Conservation (phyloP, 2,888 invertebrate species). For the Cheilosia scutellata region DNA sequence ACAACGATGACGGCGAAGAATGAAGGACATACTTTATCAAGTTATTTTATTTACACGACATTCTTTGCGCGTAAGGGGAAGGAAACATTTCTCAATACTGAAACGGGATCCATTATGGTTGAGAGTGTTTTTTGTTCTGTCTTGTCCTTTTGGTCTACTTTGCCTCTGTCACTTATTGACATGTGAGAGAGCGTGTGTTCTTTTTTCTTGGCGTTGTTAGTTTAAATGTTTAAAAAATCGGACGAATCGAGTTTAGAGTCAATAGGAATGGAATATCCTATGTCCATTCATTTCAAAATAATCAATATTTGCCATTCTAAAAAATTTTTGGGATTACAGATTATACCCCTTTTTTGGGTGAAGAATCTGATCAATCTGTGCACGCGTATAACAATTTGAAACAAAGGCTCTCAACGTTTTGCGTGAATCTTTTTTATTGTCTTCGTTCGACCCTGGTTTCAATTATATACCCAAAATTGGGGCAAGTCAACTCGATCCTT, state of each 20-base stretch:
- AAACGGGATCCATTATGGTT: conserved; percentile 27
- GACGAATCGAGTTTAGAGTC: not conserved
- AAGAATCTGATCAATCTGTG: conserved; percentile 37
- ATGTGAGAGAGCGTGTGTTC: not conserved
- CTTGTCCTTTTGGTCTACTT: not conserved
- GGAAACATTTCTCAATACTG: conserved; percentile 6
- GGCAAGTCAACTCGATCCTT: conserved; percentile 6
- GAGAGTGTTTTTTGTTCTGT: not conserved
- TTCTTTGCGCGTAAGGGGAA: not conserved
- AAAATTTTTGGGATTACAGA: too few relatives aligned
- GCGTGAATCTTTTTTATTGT: conserved; percentile 28
- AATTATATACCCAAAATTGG: conserved; percentile 14
- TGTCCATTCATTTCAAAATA: too few relatives aligned
- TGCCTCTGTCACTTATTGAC: not conserved
- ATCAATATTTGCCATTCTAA: too few relatives aligned
- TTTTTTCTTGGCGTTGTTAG: not conserved
- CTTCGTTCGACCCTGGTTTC: conserved; percentile 20
- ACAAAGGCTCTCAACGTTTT: not conserved
- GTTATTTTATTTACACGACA: conserved; percentile 25
- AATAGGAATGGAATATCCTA: not conserved
- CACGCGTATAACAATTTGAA: not conserved
- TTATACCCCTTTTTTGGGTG: not conserved
- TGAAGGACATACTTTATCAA: conserved; percentile 36
- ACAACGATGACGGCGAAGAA: not conserved
- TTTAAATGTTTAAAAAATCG: not conserved